phyloP scores from a whole-genome alignment of 2,797 vertebrate genomes.

The Anguilla obscura region DNA sequence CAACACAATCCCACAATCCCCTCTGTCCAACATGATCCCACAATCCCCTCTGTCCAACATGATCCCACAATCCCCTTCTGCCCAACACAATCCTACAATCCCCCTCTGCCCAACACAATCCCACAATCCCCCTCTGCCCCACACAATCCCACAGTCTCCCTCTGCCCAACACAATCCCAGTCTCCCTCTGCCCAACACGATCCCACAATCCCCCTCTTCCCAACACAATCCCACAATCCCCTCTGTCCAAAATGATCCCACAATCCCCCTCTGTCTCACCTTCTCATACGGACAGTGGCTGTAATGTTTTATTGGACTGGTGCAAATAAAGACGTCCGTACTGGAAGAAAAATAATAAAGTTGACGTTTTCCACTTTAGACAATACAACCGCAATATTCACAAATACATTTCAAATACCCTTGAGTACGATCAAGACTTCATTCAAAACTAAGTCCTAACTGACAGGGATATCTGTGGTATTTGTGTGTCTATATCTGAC shows the following conservation, averaged over 20 bases:
- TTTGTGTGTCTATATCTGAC: too few relatives aligned
- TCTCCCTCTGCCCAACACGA: too few relatives aligned
- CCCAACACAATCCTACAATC: background rate
- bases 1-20: too few relatives aligned
- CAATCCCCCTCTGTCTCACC: conserved; percentile 67
- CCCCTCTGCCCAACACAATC: too few relatives aligned
- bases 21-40: too few relatives aligned
- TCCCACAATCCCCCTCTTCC: too few relatives aligned
- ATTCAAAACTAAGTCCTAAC: background rate
- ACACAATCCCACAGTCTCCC: too few relatives aligned
- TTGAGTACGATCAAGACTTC: background rate
- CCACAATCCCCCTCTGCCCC: too few relatives aligned
- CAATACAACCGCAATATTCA: background rate
- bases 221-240: too few relatives aligned
- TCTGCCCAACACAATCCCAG: too few relatives aligned
- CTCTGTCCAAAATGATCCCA: background rate
- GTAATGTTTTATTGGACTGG: conserved; percentile 89
- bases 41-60: background rate
- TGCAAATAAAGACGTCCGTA: conserved; percentile 96
- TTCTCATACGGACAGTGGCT: conserved; percentile 89
- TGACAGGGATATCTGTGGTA: background rate
- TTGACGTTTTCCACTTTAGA: too few relatives aligned
- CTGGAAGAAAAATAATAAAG: conserved; percentile 61
- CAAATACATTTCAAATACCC: background rate
- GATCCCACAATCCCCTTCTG: too few relatives aligned